These are phyloP conservation scores for Hippopotamus amphibius DNA, from an alignment of 2,113 vertebrate species.

Conservation along the genomic window DNA sequence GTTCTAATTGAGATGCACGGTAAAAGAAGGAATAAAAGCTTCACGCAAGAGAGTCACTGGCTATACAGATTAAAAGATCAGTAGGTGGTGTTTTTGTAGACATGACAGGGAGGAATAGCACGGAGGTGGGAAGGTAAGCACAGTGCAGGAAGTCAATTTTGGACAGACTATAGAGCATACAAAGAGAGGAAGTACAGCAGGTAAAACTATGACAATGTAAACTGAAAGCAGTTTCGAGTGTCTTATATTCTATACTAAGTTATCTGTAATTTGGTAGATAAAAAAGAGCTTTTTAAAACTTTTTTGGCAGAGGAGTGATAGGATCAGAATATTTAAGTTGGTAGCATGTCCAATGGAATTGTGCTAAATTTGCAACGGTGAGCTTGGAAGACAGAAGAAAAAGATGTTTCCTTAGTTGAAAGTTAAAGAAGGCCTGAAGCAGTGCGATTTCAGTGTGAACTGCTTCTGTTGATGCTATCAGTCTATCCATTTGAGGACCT, in stretches of 20 bases:
- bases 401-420: neutral
- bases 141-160: neutral
- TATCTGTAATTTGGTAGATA: neutral
- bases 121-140: rapidly evolving
- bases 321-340: neutral
- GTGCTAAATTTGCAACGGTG: neutral
- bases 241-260: neutral
- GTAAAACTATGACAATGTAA: too few species aligned
- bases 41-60: neutral
- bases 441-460: neutral
- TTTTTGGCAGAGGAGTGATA: neutral
- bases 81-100: neutral
- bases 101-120: neutral
- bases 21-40: neutral
- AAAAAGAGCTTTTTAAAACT: neutral
- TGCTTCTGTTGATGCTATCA: neutral
- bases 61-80: neutral
- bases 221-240: neutral
- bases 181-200: neutral
- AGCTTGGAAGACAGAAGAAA: neutral
- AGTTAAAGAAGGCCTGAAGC: neutral
- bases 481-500: neutral
- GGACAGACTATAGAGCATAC: rapidly evolving
- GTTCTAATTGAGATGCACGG: neutral
- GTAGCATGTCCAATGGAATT: neutral